Conservation (phyloP, 2,113 vertebrate genomes). For the Sula dactylatra region DNA sequence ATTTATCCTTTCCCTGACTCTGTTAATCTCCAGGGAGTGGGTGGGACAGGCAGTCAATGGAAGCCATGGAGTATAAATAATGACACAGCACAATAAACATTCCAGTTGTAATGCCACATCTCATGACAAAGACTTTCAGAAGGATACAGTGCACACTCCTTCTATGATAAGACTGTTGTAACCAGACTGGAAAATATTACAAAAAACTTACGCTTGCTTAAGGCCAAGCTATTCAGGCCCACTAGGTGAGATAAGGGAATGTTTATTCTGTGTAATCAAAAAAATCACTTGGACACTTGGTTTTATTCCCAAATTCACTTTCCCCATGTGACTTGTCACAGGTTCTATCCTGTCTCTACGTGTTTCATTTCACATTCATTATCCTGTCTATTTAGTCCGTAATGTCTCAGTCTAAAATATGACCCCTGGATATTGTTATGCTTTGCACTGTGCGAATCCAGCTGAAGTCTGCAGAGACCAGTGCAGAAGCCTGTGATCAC, state of each 20-base stretch:
- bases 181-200: background rate
- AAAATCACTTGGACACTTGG: background rate
- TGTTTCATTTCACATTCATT: background rate
- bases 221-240: background rate
- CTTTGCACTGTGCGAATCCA: background rate
- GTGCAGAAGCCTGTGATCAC: background rate
- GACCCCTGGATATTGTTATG: background rate
- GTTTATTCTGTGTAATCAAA: background rate
- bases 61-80: background rate
- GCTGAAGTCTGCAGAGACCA: background rate
- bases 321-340: background rate
- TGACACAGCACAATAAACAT: background rate
- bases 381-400: background rate
- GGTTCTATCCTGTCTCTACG: background rate
- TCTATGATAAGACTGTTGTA: background rate
- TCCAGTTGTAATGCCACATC: background rate
- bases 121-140: background rate
- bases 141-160: background rate
- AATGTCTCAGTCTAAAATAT: background rate
- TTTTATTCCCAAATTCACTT: background rate
- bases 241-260: background rate
- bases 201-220: background rate
- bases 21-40: background rate
- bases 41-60: constrained; percentile 12
- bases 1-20: background rate